Conservation (phyloP, 1,140 invertebrate species). For the Neodiprion fabricii region DNA sequence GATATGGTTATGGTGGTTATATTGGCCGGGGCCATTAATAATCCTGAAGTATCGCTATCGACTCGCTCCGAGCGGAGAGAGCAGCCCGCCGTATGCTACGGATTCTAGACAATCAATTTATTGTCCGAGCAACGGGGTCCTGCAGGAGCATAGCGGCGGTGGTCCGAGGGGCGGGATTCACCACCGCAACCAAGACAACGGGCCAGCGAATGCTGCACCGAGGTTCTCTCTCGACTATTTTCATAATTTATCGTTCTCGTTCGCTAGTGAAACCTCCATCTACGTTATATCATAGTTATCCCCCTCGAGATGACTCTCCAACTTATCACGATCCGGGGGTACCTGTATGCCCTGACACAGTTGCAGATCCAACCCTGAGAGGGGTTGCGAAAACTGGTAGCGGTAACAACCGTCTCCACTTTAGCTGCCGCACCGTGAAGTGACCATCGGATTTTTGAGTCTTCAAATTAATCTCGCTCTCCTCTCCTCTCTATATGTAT, state of each 20-base stretch:
- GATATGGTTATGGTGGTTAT: conserved; percentile 38
- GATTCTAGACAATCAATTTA: conserved; percentile 15
- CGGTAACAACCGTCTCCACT: no score
- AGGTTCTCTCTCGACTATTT: neutral
- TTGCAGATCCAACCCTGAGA: neutral
- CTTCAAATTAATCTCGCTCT: neutral
- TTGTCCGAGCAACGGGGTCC: conserved; percentile 1
- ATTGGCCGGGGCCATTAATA: conserved; percentile 55
- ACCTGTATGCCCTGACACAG: neutral
- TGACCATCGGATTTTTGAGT: neutral
- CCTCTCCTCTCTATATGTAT: neutral
- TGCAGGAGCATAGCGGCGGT: neutral
- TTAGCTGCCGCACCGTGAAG: neutral
- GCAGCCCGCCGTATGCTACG: conserved; percentile 5
- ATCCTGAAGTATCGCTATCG: conserved; percentile 49
- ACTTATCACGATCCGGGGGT: neutral
- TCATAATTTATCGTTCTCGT: conserved; percentile 3
- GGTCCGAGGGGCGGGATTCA: neutral
- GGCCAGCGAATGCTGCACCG: neutral
- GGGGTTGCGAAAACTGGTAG: no score
- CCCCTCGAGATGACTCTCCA: neutral
- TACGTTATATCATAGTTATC: neutral
- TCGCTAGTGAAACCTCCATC: neutral
- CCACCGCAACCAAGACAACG: neutral
- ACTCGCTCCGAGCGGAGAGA: conserved; percentile 23